Evolutionary conservation across 64 coral and sea anemone species (phyloP), one percentile per base, ranked within the genome.

Genomic region (Montipora efflorescens): DNA sequence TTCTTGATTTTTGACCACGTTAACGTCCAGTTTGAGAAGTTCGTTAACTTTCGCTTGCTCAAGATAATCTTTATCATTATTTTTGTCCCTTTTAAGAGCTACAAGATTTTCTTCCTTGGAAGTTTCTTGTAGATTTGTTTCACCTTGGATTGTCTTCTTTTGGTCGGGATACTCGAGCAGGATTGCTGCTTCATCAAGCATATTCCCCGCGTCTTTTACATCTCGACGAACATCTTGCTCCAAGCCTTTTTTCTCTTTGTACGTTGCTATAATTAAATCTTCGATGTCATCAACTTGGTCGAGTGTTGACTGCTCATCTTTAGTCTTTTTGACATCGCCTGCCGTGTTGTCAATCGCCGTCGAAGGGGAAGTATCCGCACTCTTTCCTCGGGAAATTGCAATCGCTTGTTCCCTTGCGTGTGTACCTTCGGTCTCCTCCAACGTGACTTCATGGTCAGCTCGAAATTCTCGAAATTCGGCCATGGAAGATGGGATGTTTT

Each of bases 1-100:
- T 69, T 69, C 28, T 45, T 47, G 28, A 28, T 7, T 19, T 43
- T 13, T 18, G 0, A 3, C n/a, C 67, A 21, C 61, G 16, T 68
- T 45, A 8, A 72, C 1, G 16, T 70, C 45, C 6, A 48, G 81
- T 84, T 84, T 84, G 4, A 86, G 82, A 72, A 86, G 67, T 46
- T 86, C 82, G 7, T 86, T n/a, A 43, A 86, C 8, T 86, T 84
- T 36, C 22, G 44, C 36, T 19, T 86, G 45, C 11, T 71, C 3
- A 20, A 50, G 64, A 86, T 50, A 49, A 5, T 52, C 82, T 57
- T 57, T 57, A 23, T 71, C 22, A 1, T 51, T 70, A 0, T 71
- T n/a, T 11, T 3, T 12, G 4, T 64, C 15, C 9, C 61, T 64
- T 21, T 8, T 19, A 2, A 69, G 6, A 4, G 46, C 62, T 3